Evolutionary conservation across 2,113 vertebrate species (phyloP).

Genomic region (Micronycteris hirsuta): DNA sequence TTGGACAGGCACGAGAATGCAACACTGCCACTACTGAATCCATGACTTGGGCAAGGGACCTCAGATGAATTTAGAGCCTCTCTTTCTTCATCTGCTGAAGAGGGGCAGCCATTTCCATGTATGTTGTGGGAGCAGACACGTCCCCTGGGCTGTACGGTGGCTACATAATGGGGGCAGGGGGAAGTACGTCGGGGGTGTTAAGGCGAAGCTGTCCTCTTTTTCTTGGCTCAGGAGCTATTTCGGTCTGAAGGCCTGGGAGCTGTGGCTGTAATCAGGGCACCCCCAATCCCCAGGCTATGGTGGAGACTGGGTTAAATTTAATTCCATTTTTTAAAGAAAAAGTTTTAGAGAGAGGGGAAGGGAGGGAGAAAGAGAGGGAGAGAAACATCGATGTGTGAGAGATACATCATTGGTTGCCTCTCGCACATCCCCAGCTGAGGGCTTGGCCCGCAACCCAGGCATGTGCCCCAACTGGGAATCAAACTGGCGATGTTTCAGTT

Average conservation of each 20-base stretch:
- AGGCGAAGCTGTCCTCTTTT: conserved; percentile 58
- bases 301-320: conserved; percentile 58
- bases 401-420: too few species aligned
- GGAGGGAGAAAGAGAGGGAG: too few species aligned
- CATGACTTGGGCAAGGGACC: background rate
- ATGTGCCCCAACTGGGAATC: too few species aligned
- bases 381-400: too few species aligned
- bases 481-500: too few species aligned
- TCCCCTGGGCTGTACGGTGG: background rate
- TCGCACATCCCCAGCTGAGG: too few species aligned
- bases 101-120: background rate
- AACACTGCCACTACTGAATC: background rate
- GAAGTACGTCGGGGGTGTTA: background rate
- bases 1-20: background rate
- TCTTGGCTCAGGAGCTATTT: conserved; percentile 62
- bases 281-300: conserved; percentile 37
- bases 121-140: background rate
- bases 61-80: background rate
- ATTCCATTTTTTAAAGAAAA: background rate
- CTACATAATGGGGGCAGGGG: background rate
- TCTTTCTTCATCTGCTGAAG: background rate
- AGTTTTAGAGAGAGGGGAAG: too few species aligned
- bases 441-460: too few species aligned
- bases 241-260: conserved; percentile 61
- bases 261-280: conserved; percentile 59